Base-by-base conservation (phyloP, 2,888 invertebrate genomes). In the Ptilodon capucinus region DNA sequence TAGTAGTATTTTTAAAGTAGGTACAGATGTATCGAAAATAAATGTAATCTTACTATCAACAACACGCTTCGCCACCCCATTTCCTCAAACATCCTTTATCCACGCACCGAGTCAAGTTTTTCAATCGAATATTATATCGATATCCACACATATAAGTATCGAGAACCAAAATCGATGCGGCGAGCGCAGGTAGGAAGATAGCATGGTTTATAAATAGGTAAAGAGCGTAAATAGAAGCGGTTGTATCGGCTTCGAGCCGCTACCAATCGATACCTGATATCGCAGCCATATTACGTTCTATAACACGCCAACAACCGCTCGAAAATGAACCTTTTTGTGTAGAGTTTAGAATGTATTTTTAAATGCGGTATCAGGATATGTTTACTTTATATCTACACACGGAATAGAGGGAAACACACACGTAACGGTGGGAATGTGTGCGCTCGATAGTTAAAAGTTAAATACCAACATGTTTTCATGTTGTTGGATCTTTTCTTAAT, bases 131-230 rank as follows among this genome's bases (percentile, higher is more conserved):
- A 51, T 57, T 39, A 55, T 59, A 61, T 56, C 51, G 46, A 51
- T 66, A 44, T 46, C 52, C 46, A 54, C 54, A 51, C 60, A 59
- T 60, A 46, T 60, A 58, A 59, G 57, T 60, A 63, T 64, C 48
- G 60, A 67, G 62, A 70, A 55, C 63, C 57, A 69, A 63, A 64
- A 76, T 64, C 70, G 65, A 60, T 69, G 54, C 67, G 52, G 61
- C 40, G 71, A 71, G 60, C 69, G 74, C 86, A 90, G 86, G 89
- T 89, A 86, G 84, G 76, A 75, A 82, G 81, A 83, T 83, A 82
- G 73, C 72, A 76, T 73, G 76, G 75, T 79, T 84, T 90, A 91
- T 90, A 91, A 90, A 91, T 90, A 89, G 88, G 87, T 89, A 88
- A 89, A 81, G 81, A 86, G 84, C 85, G 84, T 87, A 90, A 90